phyloP scores from a whole-genome alignment of 2,888 invertebrate genomes.

The Aleiodes alternator region DNA sequence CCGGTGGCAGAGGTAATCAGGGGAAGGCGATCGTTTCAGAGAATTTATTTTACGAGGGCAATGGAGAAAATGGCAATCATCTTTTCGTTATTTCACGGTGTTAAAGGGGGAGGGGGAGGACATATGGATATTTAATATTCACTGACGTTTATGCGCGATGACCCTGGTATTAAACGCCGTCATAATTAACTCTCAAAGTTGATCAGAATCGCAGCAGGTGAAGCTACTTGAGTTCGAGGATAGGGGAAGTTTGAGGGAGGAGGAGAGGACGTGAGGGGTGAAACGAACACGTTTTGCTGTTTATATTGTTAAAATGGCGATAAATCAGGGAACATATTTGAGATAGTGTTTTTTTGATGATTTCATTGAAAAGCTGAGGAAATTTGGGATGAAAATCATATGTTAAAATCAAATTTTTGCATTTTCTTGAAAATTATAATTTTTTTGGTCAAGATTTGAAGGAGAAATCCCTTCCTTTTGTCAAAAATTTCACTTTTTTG shows the following conservation, averaged over 20 bases:
- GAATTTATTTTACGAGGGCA: slow-evolving; percentile 18
- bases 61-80: slow-evolving; percentile 22
- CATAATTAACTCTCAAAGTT: slow-evolving; percentile 41
- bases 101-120: slow-evolving; percentile 45
- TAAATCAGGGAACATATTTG: too few species aligned
- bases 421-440: too few species aligned
- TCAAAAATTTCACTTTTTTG: too few species aligned
- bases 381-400: too few species aligned
- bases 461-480: too few species aligned
- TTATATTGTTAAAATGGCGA: too few species aligned
- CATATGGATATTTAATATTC: slow-evolving; percentile 57
- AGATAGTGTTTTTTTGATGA: slow-evolving; percentile 12
- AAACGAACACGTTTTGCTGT: too few species aligned
- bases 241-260: too few species aligned
- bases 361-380: background rate
- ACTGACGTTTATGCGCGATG: slow-evolving; percentile 44
- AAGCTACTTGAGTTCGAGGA: slow-evolving; percentile 29
- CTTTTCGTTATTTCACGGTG: slow-evolving; percentile 58
- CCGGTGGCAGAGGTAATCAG: slow-evolving; percentile 39
- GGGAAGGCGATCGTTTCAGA: slow-evolving; percentile 39
- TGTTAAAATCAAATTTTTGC: too few species aligned
- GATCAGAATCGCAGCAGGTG: slow-evolving; percentile 51
- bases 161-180: slow-evolving; percentile 37
- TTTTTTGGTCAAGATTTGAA: too few species aligned
- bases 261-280: too few species aligned